Evolutionary conservation across 1,140 invertebrate genomes (phyloP), one percentile per base, ranked within the genome.

Genomic region (Heliconius hewitsoni): DNA sequence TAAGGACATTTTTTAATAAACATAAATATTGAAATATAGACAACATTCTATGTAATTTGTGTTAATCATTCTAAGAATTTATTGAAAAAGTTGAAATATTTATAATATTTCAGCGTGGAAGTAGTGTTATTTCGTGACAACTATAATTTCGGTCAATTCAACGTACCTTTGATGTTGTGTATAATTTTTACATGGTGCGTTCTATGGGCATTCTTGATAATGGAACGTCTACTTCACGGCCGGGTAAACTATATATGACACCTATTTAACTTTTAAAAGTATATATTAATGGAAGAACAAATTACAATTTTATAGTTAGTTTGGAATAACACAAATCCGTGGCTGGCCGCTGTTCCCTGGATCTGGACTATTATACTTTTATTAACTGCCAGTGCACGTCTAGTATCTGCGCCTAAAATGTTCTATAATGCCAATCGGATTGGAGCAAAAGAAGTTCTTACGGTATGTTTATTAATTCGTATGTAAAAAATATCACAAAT

Each of bases 291-390:
- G 5, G 11, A 39, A 71, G 34, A 39, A 72, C 30, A 42, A 72
- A 39, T 37, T 66, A 66, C 27, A 30, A 23, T 18, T 27, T 13
- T 85, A 80, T 80, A 94, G 92, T 79, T 94, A 66, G 87, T 90
- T 66, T 94, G 89, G 88, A 93, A 93, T 77, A 93, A 93, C 23
- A 82, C 89, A 75, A 80, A 85, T 23, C 76, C 79, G 2, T 92
- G 90, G 87, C 78, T 93, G 46, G 75, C 87, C 19, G 42, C 84
- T 1, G 71, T 94, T 9, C 91, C 91, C 1, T 92, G 89, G 88
- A 37, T 89, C 74, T 94, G 91, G 91, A 80, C 82, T 4, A 23
- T 57, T 18, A 27, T 91, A 27, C 78, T 93, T 39, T 52, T 86
- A 8, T 42, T 85, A 9, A 77, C 77, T 13, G 85, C 86, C 19